Evolutionary conservation across 2,113 vertebrate species (phyloP), one percentile per base, ranked within the genome.

Genomic region (Chiloscyllium plagiosum): DNA sequence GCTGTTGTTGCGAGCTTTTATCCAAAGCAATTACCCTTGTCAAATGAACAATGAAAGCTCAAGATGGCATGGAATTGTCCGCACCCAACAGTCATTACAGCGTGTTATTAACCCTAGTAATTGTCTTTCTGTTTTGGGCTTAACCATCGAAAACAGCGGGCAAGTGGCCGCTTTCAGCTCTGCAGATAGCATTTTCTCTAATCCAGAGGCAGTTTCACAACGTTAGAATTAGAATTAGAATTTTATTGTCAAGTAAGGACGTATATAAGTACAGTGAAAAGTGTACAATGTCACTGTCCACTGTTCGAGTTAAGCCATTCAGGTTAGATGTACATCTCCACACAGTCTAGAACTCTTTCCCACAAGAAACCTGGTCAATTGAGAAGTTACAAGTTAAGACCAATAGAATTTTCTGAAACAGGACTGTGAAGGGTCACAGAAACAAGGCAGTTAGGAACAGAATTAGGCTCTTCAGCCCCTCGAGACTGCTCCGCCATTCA

Each of bases 11-110:
- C 2, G 42, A 50, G 47, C 20, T 95, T 76, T 50, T 24, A 95
- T 72, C 72, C 69, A 72, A 72, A 76, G 24, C 93, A 95, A 70
- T 95, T 95, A 72, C 65, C 22, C 94, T 72, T 72, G 94, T 72
- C 42, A 95, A 72, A 76, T 72, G 42, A 95, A 50, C 42, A 70
- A 72, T 24, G 20, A 72, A 50, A 50, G 42, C 69, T 76, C 69
- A 70, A 33, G 37, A 29, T 26, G 42, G 68, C 24, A 19, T 10
- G 52, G 68, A 50, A 47, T 72, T 12, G 22, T 61, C 87, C 22
- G 33, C 29, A 13, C 15, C 42, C 24, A 29, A 29, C 66, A 50
- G 20, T 50, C 42, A 72, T 95, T 50, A 50, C 42, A 50, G 42
- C 69, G 2, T 42, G 50, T 95, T 95, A 42, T 72, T 29, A 33